Percentiles rank a stretch among this genome's conserved stretches.
Conservation (phyloP, 1,140 invertebrate genomes). For the Pygmarrhopalites habei region DNA sequence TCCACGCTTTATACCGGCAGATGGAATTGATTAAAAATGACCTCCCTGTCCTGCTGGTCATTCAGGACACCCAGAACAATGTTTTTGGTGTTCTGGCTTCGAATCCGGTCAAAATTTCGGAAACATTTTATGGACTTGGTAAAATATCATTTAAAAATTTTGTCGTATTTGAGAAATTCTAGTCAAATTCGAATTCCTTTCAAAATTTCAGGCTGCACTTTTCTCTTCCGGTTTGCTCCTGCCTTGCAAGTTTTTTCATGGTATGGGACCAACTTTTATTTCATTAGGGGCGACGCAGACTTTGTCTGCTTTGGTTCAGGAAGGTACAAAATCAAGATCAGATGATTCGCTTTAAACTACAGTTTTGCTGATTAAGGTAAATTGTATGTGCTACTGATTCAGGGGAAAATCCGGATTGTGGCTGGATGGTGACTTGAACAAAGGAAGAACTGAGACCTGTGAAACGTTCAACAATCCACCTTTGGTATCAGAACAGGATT, state of each 20-base stretch:
- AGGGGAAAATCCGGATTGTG: conserved; percentile 95
- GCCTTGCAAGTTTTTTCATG: conserved; percentile 83
- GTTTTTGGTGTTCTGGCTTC: conserved; percentile 88
- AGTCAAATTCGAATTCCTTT: too few species aligned
- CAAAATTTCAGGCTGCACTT: conserved; percentile 95
- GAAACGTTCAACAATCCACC: conserved; percentile 93
- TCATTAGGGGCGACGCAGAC: conserved; percentile 93
- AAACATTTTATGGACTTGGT: conserved; percentile 97
- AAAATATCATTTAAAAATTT: too few species aligned
- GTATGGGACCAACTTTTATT: conserved; percentile 98
- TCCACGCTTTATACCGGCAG: conserved; percentile 92
- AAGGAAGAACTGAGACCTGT: conserved; percentile 78
- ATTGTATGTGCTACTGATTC: conserved; percentile 6
- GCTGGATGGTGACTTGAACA: conserved; percentile 93
- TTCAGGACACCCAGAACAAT: conserved; percentile 82
- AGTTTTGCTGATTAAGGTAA: conserved; percentile 11
- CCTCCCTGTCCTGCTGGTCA: conserved; percentile 78
- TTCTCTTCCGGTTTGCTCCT: conserved; percentile 69
- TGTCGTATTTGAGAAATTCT: too few species aligned
- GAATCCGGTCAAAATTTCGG: conserved; percentile 76
- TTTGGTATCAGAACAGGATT: conserved; percentile 85
- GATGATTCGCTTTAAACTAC: conserved; percentile 46
- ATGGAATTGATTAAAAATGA: conserved; percentile 69
- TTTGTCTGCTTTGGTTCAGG: conserved; percentile 93
- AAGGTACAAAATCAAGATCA: too few species aligned